Evolutionary conservation across 2,888 invertebrate genomes (phyloP).

Genomic region (Aphidoletes aphidimyza): DNA sequence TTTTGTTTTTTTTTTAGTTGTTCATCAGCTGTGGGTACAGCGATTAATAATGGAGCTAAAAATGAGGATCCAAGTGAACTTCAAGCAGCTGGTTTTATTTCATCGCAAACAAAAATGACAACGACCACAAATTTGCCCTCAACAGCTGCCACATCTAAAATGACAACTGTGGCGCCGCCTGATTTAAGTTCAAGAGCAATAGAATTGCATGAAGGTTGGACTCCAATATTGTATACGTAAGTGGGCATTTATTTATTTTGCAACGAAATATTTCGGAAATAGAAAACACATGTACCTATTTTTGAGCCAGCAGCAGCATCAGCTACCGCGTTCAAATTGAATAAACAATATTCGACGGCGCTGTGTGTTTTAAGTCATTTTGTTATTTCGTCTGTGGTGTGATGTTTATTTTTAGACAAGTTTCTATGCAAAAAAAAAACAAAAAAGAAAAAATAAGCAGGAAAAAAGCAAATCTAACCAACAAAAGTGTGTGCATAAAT

Average conservation of each 20-base stretch:
- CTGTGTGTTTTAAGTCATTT: neutral
- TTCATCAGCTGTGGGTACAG: too few species aligned
- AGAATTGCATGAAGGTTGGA: slow-evolving; percentile 65
- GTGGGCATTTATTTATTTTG: slow-evolving; percentile 58
- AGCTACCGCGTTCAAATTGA: neutral
- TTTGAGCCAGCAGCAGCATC: too few species aligned
- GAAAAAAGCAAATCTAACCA: too few species aligned
- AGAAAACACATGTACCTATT: neutral
- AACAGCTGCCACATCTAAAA: neutral
- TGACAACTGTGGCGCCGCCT: neutral
- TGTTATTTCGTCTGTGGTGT: neutral
- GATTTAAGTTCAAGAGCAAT: slow-evolving; percentile 20
- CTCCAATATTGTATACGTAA: slow-evolving; percentile 65
- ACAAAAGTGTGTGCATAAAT: too few species aligned
- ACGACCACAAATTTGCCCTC: too few species aligned
- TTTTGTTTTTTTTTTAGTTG: too few species aligned
- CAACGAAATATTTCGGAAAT: neutral
- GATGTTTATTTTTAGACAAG: neutral
- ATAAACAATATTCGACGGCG: slow-evolving; percentile 11
- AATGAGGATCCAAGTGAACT: too few species aligned
- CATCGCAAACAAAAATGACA: too few species aligned
- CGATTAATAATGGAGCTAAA: too few species aligned
- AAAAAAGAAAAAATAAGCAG: too few species aligned
- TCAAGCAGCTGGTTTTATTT: too few species aligned
- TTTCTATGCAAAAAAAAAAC: neutral